These are phyloP conservation scores for Sitta europaea DNA, from an alignment of 2,113 vertebrate genomes.

Conservation along the genomic window DNA sequence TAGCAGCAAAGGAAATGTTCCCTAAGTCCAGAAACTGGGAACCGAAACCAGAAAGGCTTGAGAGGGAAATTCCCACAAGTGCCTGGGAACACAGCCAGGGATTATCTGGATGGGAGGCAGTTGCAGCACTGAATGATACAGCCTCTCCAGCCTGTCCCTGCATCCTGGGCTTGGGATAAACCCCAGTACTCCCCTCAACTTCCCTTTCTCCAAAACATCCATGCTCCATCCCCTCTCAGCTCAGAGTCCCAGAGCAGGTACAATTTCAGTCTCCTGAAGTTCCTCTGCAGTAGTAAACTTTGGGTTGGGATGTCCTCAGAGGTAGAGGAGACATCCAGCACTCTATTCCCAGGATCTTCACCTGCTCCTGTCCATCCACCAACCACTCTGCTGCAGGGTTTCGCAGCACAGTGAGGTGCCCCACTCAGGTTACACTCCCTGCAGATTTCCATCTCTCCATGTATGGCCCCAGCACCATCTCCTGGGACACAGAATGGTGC, in stretches of 20 bases:
- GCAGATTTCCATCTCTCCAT: neutral
- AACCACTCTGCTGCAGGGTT: neutral
- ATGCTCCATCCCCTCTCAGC: rapidly evolving
- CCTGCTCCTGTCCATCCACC: neutral
- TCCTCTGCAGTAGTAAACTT: neutral
- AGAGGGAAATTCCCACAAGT: neutral
- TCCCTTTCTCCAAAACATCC: neutral
- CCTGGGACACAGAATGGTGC: neutral
- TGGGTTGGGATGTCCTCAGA: neutral
- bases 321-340: neutral
- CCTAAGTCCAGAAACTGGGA: neutral
- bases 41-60: neutral
- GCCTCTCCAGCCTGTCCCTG: neutral
- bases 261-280: neutral
- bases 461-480: neutral
- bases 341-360: rapidly evolving
- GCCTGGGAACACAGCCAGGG: neutral
- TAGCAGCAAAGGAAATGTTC: neutral
- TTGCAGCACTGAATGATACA: neutral
- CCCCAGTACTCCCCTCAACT: neutral
- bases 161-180: neutral
- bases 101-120: neutral
- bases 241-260: neutral
- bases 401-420: neutral
- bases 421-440: neutral